A percentile compares a stretch with the other conserved stretches of the same genome.
Evolutionary conservation across 92 coral and sea anemone species (phyloP).

Genomic region (Heteractis magnifica): DNA sequence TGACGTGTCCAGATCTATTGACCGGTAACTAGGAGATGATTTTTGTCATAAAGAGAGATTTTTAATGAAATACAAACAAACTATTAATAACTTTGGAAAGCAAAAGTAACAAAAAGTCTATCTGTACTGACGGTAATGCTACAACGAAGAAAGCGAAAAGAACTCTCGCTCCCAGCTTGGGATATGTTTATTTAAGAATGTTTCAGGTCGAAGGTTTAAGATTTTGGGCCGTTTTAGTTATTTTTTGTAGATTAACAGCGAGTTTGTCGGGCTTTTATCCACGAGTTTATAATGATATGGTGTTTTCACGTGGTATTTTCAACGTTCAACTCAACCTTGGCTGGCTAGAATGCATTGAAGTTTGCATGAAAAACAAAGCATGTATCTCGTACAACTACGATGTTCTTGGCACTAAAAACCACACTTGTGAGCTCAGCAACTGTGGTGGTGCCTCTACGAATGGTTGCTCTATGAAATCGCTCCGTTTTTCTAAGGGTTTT

Average conservation of each 20-base stretch:
- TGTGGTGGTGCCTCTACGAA: background rate
- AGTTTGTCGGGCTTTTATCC: background rate
- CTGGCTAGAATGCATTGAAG: constrained; percentile 22
- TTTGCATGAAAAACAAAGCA: background rate
- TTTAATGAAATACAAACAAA: constrained; percentile 30
- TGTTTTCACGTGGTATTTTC: constrained; percentile 11
- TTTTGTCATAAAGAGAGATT: background rate
- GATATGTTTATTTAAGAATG: background rate
- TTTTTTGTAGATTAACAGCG: background rate
- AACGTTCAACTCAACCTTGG: background rate
- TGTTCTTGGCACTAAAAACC: background rate
- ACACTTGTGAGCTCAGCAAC: constrained; percentile 18
- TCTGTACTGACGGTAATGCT: background rate
- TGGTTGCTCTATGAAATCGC: background rate
- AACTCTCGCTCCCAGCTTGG: background rate
- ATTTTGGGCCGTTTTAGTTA: background rate
- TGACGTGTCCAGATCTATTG: background rate
- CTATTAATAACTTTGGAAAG: background rate
- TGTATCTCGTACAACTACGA: constrained; percentile 25
- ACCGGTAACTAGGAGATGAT: constrained; percentile 15
- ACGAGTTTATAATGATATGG: constrained; percentile 5
- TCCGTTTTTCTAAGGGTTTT: constrained; percentile 12
- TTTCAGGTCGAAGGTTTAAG: background rate
- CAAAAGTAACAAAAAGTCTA: background rate
- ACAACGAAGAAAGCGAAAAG: background rate